phyloP scores from a whole-genome alignment of 2,888 invertebrate species.

The Leptopilina myrica region DNA sequence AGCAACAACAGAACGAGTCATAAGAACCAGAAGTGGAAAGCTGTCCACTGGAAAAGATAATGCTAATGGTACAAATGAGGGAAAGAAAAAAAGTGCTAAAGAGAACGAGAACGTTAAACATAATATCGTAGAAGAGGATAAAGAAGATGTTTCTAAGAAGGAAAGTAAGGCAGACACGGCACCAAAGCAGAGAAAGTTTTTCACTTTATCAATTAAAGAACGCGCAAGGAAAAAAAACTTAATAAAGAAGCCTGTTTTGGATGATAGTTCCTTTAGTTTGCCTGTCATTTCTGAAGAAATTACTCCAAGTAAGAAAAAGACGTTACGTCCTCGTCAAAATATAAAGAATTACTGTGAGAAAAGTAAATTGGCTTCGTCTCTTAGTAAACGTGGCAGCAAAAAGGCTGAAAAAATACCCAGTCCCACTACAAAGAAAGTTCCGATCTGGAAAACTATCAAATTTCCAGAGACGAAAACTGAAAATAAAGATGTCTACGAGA shows the following conservation, averaged over 20 bases:
- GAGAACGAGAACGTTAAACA: background rate
- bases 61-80: background rate
- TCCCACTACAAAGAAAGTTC: background rate
- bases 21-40: background rate
- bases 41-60: background rate
- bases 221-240: background rate
- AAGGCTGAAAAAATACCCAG: background rate
- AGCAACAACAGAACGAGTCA: background rate
- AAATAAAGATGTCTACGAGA: slow-evolving; percentile 21
- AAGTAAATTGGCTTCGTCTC: background rate
- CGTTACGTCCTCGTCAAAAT: slow-evolving; percentile 17
- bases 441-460: slow-evolving; percentile 20
- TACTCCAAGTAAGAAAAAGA: background rate
- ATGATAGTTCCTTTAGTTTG: background rate
- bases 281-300: background rate
- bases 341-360: slow-evolving; percentile 24
- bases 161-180: background rate
- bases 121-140: background rate
- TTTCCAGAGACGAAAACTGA: background rate
- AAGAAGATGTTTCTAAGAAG: background rate
- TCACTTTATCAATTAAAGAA: background rate
- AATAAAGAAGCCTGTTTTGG: background rate
- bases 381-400: background rate
- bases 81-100: background rate
- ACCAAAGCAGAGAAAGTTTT: slow-evolving; percentile 9